These are phyloP conservation scores for Riptortus pedestris DNA, from an alignment of 1,140 invertebrate genomes.

Conservation along the genomic window DNA sequence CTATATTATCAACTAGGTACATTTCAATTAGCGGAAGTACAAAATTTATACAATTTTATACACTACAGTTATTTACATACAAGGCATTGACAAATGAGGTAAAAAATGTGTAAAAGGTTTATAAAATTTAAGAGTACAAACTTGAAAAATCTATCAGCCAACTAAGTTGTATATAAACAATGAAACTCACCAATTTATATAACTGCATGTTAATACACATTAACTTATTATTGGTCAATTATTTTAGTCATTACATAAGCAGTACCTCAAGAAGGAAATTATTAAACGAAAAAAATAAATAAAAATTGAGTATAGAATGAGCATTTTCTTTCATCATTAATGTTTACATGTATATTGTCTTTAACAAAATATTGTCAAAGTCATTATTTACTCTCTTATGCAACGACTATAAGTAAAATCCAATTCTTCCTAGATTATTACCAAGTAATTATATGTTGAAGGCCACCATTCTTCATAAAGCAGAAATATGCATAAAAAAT, in stretches of 20 bases:
- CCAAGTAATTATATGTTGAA: neutral
- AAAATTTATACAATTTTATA: neutral
- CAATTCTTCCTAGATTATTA: neutral
- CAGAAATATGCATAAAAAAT: neutral
- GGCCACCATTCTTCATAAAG: constrained; percentile 5
- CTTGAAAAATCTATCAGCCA: constrained; percentile 7
- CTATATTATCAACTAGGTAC: constrained; percentile 10
- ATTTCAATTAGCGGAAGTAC: neutral
- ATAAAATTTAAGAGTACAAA: constrained; percentile 9
- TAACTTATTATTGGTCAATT: constrained; percentile 11
- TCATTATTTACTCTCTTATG: neutral
- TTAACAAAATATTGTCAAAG: neutral
- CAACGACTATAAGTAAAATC: neutral
- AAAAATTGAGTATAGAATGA: neutral
- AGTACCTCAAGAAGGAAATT: neutral
- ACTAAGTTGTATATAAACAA: neutral
- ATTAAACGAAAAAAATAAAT: neutral
- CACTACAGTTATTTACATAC: neutral
- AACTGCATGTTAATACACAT: neutral
- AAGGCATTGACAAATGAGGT: constrained; percentile 1
- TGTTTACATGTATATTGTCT: neutral
- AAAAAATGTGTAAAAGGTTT: constrained; percentile 13
- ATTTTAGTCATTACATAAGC: constrained; percentile 11
- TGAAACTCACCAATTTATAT: constrained; percentile 8
- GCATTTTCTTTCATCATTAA: too few species aligned